Conservation (phyloP, 1,140 invertebrate genomes). For the Brachionus angularis region DNA sequence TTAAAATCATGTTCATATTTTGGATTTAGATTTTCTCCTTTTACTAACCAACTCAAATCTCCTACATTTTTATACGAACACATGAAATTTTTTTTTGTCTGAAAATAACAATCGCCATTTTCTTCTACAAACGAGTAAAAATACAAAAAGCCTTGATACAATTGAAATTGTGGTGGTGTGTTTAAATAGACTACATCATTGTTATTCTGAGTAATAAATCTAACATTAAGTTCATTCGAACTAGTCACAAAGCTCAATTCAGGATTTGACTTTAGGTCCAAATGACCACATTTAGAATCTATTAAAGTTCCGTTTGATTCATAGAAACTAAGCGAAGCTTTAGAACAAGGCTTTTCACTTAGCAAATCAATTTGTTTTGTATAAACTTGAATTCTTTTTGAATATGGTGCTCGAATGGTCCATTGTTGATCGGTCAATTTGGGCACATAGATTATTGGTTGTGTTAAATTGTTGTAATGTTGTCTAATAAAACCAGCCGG, state of each 20-base stretch:
- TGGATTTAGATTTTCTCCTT: neutral
- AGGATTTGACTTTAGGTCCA: neutral
- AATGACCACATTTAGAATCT: constrained; percentile 26
- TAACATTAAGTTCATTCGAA: constrained; percentile 35
- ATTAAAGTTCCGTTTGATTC: constrained; percentile 8
- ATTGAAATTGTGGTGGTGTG: neutral
- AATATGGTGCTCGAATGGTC: constrained; percentile 17
- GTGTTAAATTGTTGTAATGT: neutral
- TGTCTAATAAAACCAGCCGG: constrained; percentile 1
- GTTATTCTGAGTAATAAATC: constrained; percentile 1
- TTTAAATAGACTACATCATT: constrained; percentile 11
- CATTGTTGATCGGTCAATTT: constrained; percentile 38
- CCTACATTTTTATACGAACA: constrained; percentile 28
- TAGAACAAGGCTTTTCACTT: constrained; percentile 22
- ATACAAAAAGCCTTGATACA: constrained; percentile 15
- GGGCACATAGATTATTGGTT: constrained; percentile 5
- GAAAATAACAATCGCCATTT: constrained; percentile 34
- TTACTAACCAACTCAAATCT: neutral
- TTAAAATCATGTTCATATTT: neutral
- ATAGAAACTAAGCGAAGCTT: constrained; percentile 4
- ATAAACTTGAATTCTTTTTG: constrained; percentile 20
- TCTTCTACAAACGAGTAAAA: constrained; percentile 31
- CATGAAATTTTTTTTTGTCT: constrained; percentile 5
- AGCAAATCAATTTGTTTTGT: constrained; percentile 21
- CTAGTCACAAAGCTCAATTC: neutral